Evolutionary conservation across 2,113 vertebrate genomes (phyloP), one percentile per base, ranked within the genome.

Genomic region (Gopherus flavomarginatus): DNA sequence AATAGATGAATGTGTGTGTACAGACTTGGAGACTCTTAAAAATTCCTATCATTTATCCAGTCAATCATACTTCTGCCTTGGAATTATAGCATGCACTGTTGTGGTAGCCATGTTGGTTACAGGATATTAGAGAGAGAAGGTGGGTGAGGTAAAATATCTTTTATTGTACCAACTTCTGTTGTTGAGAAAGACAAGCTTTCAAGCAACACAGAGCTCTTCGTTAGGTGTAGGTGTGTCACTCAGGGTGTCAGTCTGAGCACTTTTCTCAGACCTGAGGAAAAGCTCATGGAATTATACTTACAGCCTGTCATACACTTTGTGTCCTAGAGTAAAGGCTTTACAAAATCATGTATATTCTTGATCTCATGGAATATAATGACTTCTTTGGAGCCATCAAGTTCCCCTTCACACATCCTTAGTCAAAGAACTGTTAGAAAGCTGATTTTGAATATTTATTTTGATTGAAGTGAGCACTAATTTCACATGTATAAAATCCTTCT

Each of bases 361-460:
- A 83, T n/a, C 38, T 93, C 85, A 93, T 21, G 10, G 5, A 89
- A 47, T 44, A 8, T n/a, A 89, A 86, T 87, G 57, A 27, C 31
- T 22, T 13, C 80, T 93, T 93, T 82, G 8, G 12, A 92, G 16
- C 56, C 53, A 2, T 6, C 78, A 9, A 22, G 9, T 56, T 86
- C 9, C 50, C 57, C 24, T 72, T 80, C 87, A 92, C 19, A 29
- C 83, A 92, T 89, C 9, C 9, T 80, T 12, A 78, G 6, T 49
- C 24, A 91, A 38, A 7, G 14, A 8, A 78, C 91, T 89, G 86
- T 88, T 42, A 90, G 94, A 88, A 93, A 90, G 12, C 59, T 96
- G 6, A 86, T 79, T 47, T 38, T 16, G 44, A 87, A 78, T 79
- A 86, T 53, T 79, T 89, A 57, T 26, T 59, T 72, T 75, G 49